Base-by-base conservation (phyloP, 2,797 vertebrate genomes). In the Hybognathus amarus region DNA sequence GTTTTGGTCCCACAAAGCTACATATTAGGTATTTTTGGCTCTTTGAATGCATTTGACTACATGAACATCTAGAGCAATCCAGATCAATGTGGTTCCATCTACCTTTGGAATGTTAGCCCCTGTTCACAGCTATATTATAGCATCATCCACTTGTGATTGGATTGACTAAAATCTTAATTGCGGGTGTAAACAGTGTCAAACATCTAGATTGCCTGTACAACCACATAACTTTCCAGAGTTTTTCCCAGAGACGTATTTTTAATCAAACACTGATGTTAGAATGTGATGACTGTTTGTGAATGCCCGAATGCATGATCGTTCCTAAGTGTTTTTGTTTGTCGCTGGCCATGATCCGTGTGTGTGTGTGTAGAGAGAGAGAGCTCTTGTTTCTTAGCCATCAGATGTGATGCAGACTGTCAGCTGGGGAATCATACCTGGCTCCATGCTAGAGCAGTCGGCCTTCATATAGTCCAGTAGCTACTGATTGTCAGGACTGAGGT, bases 381-480 rank as follows among this genome's bases (percentile, higher is more conserved):
- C 64, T 33, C 68, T 84, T 73, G 81, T 82, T 89, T 83, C 82
- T 85, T 85, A 80, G 69, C 82, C 84, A 74, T 85, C 80, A 83
- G 86, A 87, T 84, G 85, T 86, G 85, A 86, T 89, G 88, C 88
- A 91, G 89, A 74, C 81, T 87, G 79, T 86, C 85, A 92, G 89
- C 90, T 83, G 86, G 89, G 89, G 87, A 88, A 87, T 88, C 87
- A 86, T 87, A 87, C 87, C 86, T 86, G 86, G 84, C 85, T 88
- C 87, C 71, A 86, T 88, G 86, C 83, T 81, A 89, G 86, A 87
- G 77, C 85, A 85, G 82, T 87, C 86, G 80, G 80, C 88, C 86
- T 82, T 89, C 80, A 24, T 83, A 85, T 84, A 87, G 85, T 84
- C 86, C 84, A 85, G 86, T 89, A 85, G 79, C 85, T 79, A 77